Evolutionary conservation across 64 coral and sea anemone species (phyloP).

Genomic region (Porites australiensis): DNA sequence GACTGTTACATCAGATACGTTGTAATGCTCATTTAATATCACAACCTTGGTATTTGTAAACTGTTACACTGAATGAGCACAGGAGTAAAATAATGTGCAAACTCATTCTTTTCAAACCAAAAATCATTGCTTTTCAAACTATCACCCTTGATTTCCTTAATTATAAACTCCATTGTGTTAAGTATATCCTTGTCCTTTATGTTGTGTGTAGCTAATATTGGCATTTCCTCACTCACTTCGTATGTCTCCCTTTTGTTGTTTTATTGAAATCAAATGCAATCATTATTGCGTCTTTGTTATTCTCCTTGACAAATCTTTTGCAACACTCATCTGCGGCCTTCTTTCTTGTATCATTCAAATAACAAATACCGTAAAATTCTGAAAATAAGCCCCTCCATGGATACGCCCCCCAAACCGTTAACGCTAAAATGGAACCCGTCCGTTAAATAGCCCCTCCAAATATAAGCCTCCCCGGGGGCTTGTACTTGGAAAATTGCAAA

Average conservation of each 20-base stretch:
- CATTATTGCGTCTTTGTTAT: background rate
- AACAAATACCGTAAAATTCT: background rate
- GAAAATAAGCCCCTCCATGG: too few species aligned
- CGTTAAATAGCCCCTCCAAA: too few species aligned
- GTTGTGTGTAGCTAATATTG: constrained; percentile 28
- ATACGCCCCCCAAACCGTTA: background rate
- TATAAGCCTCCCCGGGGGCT: too few species aligned
- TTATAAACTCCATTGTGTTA: constrained; percentile 48
- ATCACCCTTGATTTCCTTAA: background rate
- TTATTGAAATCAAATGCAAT: constrained; percentile 3
- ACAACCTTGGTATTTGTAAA: constrained; percentile 54
- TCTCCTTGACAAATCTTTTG: background rate
- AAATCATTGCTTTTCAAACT: background rate
- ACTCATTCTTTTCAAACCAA: background rate
- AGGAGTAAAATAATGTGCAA: constrained; percentile 29
- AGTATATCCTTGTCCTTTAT: constrained; percentile 36
- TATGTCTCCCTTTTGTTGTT: constrained; percentile 12
- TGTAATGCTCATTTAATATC: constrained; percentile 43
- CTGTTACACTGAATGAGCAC: constrained; percentile 13
- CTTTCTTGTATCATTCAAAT: constrained; percentile 26
- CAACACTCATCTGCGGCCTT: background rate
- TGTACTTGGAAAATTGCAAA: too few species aligned
- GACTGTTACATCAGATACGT: constrained; percentile 43
- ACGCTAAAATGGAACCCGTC: too few species aligned
- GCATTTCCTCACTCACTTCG: background rate